phyloP scores from a whole-genome alignment of 2,888 invertebrate genomes.

The Conomelus anceps region DNA sequence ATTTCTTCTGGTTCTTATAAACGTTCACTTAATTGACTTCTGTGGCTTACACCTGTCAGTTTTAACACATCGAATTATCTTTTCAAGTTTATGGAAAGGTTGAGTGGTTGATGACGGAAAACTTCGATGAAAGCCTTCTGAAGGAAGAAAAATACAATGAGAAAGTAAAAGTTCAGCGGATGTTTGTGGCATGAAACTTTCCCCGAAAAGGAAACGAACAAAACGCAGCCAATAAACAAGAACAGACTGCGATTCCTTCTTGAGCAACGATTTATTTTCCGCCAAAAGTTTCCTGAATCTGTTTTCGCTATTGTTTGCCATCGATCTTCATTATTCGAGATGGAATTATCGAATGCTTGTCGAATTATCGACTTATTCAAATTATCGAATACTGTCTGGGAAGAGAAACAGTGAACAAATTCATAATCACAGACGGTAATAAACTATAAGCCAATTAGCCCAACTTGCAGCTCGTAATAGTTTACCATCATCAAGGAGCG shows the following conservation, averaged over 20 bases:
- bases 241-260: not conserved
- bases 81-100: not conserved
- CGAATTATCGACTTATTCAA: not conserved
- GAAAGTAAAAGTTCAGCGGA: not conserved
- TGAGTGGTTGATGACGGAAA: not conserved
- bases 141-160: not conserved
- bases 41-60: not conserved
- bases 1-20: too few relatives aligned
- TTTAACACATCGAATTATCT: not conserved
- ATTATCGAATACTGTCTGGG: too few relatives aligned
- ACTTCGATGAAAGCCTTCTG: not conserved
- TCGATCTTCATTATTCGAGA: not conserved
- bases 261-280: not conserved
- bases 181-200: not conserved
- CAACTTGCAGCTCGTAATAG: too few relatives aligned
- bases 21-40: not conserved
- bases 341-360: not conserved
- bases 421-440: too few relatives aligned
- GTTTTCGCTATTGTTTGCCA: not conserved
- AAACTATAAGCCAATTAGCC: too few relatives aligned
- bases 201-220: not conserved
- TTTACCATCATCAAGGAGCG: too few relatives aligned
- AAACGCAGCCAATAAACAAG: not conserved
- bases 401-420: too few relatives aligned
- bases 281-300: not conserved